Conservation (phyloP, 2,113 vertebrate genomes). For the Pedetes capensis region DNA sequence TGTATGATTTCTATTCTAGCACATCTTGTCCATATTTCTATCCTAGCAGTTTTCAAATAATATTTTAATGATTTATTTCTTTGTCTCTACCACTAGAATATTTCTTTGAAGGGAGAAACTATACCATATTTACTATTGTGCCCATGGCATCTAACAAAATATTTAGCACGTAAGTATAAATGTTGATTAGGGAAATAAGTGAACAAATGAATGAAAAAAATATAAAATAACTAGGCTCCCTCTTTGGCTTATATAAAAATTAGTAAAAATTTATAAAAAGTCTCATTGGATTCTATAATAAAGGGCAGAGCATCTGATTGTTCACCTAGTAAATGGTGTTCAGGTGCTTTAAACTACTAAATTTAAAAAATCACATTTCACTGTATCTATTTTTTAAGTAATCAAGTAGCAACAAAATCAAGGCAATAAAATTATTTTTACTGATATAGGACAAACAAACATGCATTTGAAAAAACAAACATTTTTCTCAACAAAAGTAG, state of each 20-base stretch:
- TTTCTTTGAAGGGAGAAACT: background rate
- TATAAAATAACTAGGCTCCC: background rate
- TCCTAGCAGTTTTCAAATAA: background rate
- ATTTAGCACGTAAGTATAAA: background rate
- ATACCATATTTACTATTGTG: background rate
- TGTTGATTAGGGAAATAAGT: background rate
- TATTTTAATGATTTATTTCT: background rate
- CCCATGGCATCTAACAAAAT: background rate
- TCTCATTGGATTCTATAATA: background rate
- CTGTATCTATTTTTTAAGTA: constrained; percentile 9
- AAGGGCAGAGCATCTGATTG: background rate
- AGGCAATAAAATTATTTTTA: background rate
- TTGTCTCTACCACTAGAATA: background rate
- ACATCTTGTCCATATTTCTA: background rate
- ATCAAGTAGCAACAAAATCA: background rate
- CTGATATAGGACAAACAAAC: background rate
- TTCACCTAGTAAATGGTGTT: background rate
- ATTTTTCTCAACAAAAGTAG: background rate
- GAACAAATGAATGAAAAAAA: background rate
- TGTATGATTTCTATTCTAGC: background rate
- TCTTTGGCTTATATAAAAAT: background rate
- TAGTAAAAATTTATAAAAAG: too few species aligned
- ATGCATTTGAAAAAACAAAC: constrained; percentile 16
- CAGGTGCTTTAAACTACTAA: background rate
- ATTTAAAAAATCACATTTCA: background rate